Base-by-base conservation (phyloP, 2,888 invertebrate genomes). In the Caenorhabditis sp. region DNA sequence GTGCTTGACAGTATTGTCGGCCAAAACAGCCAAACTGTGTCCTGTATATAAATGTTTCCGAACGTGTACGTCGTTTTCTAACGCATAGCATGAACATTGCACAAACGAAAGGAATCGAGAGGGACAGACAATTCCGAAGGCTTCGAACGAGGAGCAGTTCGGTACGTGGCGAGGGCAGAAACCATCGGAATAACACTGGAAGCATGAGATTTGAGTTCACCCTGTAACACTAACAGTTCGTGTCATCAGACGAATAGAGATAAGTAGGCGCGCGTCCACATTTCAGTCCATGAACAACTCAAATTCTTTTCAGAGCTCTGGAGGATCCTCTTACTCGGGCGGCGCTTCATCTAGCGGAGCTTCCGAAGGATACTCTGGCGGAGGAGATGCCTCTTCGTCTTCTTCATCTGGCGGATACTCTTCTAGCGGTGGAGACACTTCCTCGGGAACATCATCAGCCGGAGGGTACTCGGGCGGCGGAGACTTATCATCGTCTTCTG, bases 31-130 rank as follows among this genome's bases (percentile, higher is more conserved):
- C 55, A 32, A 30, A 48, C 50, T 66, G 52, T 74, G 73, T 74
- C 73, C 73, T 74, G 73, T 74, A 74, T 66, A 74, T 74, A 74
- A 74, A 74, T 74, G 73, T 74, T 74, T 74, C 52, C n/a, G 58
- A 72, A 72, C 52, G 65, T 65, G 59, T 66, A 59, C 65, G 73
- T 65, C 65, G 45, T 58, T 61, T 53, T 55, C 58, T 65, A 58
- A 73, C 63, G 58, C 55, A 59, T 45, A 24, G 65, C 58, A 73
- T 65, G 73, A 73, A 41, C 32, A 63, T 17, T 6, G 24, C 46
- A 20, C 8, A 20, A 37, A 43, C 2, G 15, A 13, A 27, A 27
- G 13, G 8, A 26, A 11, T 9, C 22, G 26, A n/a, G n/a, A 46
- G 27, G 7, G 22, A 6, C 8, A 22, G 22, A 22, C 13, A 41